A percentile compares a stretch with the other conserved stretches of the same genome.
phyloP scores from a whole-genome alignment of 1,140 invertebrate genomes.

The Chrysopa pallens region DNA sequence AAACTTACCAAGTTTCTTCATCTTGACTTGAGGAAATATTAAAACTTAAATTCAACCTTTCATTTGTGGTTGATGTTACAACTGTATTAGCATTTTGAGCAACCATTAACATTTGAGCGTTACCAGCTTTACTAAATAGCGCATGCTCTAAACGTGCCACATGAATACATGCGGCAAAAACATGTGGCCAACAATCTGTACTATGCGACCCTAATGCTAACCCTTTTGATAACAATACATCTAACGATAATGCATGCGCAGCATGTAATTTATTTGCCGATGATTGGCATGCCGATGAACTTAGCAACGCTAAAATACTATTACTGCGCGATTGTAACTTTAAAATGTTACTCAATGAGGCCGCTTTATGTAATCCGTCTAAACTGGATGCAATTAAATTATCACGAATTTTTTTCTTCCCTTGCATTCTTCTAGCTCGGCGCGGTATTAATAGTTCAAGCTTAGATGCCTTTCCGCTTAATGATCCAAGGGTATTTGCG shows the following conservation, averaged over 20 bases:
- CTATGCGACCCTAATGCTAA: slow-evolving; percentile 81
- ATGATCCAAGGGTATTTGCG: slow-evolving; percentile 23
- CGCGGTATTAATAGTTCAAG: slow-evolving; percentile 18
- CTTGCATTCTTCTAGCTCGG: slow-evolving; percentile 26
- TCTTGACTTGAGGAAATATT: slow-evolving; percentile 35
- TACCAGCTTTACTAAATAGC: slow-evolving; percentile 53
- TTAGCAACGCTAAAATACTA: slow-evolving; percentile 59
- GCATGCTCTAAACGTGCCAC: slow-evolving; percentile 77
- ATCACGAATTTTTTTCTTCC: slow-evolving; percentile 38
- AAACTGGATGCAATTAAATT: slow-evolving; percentile 65
- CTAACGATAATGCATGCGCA: slow-evolving; percentile 77
- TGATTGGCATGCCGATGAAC: slow-evolving; percentile 51
- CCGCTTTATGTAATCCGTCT: slow-evolving; percentile 77
- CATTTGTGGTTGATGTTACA: slow-evolving; percentile 20
- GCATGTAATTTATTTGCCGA: slow-evolving; percentile 45
- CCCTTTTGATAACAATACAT: slow-evolving; percentile 53
- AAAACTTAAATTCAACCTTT: slow-evolving; percentile 28
- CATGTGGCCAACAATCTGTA: slow-evolving; percentile 81
- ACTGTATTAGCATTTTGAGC: slow-evolving; percentile 25
- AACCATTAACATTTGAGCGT: slow-evolving; percentile 23
- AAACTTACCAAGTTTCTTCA: slow-evolving; percentile 50
- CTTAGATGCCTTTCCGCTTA: slow-evolving; percentile 25
- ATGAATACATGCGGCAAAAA: slow-evolving; percentile 80
- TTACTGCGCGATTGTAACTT: slow-evolving; percentile 70
- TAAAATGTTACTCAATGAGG: slow-evolving; percentile 51